A percentile compares a stretch with the other conserved stretches of the same genome.
Conservation (phyloP, 2,113 vertebrate species). For the Sclerurus mexicanus region DNA sequence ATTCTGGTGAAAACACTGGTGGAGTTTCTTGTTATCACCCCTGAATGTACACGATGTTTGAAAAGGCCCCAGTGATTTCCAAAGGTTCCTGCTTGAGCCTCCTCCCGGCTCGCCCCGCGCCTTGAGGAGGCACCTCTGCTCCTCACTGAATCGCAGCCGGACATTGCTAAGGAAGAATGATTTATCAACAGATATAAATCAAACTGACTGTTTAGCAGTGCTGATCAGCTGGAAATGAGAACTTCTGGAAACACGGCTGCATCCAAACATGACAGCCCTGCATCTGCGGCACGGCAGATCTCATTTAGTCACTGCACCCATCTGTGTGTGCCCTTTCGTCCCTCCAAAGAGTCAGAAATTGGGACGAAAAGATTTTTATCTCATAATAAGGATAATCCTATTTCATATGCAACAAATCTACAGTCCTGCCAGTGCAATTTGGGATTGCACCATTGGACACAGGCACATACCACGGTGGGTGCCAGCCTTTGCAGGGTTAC, state of each 20-base stretch:
- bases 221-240: neutral
- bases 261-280: neutral
- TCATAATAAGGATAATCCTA: neutral
- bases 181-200: neutral
- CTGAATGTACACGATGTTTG: rapidly evolving
- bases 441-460: rapidly evolving
- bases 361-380: neutral
- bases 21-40: rapidly evolving
- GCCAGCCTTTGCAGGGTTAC: neutral
- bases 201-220: neutral
- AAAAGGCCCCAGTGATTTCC: rapidly evolving
- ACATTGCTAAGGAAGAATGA: neutral
- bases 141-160: rapidly evolving
- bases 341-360: neutral
- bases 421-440: rapidly evolving
- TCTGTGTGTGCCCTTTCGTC: neutral
- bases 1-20: rapidly evolving
- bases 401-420: neutral
- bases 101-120: rapidly evolving
- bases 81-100: rapidly evolving
- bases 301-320: neutral
- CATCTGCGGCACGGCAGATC: rapidly evolving
- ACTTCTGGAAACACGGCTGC: neutral
- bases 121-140: neutral
- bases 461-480: rapidly evolving